A percentile compares a stretch with the other conserved stretches of the same genome.
These are phyloP conservation scores for Pardosa pseudoannulata DNA, from an alignment of 2,888 invertebrate genomes.

Conservation along the genomic window DNA sequence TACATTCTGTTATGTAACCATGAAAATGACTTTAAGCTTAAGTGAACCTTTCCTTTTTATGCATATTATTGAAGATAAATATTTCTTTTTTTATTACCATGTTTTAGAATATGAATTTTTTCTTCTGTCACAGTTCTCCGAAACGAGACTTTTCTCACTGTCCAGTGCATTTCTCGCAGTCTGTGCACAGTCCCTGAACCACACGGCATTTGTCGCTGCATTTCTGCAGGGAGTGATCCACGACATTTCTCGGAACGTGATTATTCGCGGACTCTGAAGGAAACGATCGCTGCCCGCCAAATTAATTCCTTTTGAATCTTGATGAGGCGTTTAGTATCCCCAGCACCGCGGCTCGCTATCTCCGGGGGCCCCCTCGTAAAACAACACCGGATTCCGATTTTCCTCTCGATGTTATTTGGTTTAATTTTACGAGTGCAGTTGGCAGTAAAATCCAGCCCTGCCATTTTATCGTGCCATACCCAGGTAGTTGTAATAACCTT, in stretches of 20 bases:
- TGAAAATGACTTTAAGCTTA: too few relatives aligned
- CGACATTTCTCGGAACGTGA: slow-evolving; percentile 25
- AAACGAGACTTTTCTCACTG: too few relatives aligned
- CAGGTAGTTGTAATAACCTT: slow-evolving; percentile 59
- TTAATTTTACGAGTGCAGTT: slow-evolving; percentile 68
- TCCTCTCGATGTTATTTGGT: slow-evolving; percentile 54
- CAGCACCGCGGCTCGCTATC: slow-evolving; percentile 20
- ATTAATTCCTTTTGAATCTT: slow-evolving; percentile 71
- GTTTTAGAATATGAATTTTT: too few relatives aligned
- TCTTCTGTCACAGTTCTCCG: too few relatives aligned
- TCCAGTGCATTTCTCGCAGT: neutral
- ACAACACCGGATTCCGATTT: slow-evolving; percentile 52
- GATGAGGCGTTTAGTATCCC: slow-evolving; percentile 71
- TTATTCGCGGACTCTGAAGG: slow-evolving; percentile 58
- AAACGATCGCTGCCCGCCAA: slow-evolving; percentile 50
- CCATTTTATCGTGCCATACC: slow-evolving; percentile 56
- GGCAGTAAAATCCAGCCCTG: slow-evolving; percentile 47
- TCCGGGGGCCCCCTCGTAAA: slow-evolving; percentile 47
- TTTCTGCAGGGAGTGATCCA: neutral
- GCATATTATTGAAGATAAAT: too few relatives aligned
- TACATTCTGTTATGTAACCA: too few relatives aligned
- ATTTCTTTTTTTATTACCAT: too few relatives aligned
- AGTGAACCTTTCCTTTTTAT: too few relatives aligned
- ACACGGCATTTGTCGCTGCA: neutral
- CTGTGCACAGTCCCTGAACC: neutral